Evolutionary conservation across 2,797 vertebrate species (phyloP).

Genomic region (Galago senegalensis): DNA sequence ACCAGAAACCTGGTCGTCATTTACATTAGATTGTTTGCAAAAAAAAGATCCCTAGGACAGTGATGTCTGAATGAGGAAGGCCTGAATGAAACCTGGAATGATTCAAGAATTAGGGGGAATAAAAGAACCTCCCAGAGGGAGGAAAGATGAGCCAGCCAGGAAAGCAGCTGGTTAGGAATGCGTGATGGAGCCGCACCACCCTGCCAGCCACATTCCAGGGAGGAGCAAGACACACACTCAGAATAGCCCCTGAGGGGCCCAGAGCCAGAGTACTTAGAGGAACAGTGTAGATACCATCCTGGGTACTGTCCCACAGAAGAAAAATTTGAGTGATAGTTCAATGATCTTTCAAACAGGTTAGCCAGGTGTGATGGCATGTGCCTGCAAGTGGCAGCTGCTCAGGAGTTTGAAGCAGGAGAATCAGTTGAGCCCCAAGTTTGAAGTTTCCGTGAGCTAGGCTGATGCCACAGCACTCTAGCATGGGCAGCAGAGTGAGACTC

Average conservation of each 20-base stretch:
- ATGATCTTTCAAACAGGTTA: background rate
- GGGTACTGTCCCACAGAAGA: background rate
- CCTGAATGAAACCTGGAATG: background rate
- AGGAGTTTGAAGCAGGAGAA: no score
- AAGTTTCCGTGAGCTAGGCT: no score
- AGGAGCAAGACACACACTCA: background rate
- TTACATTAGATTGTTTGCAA: background rate
- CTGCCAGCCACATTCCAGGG: background rate
- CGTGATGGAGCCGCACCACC: fast-evolving
- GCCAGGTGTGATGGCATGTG: no score
- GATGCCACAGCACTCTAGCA: no score
- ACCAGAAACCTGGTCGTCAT: background rate
- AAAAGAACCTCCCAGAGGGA: background rate
- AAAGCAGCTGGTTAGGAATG: background rate
- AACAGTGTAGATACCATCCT: background rate
- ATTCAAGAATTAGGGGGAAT: background rate
- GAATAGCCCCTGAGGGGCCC: fast-evolving
- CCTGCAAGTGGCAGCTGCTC: no score
- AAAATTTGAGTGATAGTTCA: background rate
- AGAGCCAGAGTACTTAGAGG: background rate
- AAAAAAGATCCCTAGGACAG: background rate
- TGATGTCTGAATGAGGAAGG: background rate
- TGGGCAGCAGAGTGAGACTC: no score
- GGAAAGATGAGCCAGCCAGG: background rate
- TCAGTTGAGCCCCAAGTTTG: no score